phyloP scores from a whole-genome alignment of 2,888 invertebrate species.

The Mythimna albipuncta region DNA sequence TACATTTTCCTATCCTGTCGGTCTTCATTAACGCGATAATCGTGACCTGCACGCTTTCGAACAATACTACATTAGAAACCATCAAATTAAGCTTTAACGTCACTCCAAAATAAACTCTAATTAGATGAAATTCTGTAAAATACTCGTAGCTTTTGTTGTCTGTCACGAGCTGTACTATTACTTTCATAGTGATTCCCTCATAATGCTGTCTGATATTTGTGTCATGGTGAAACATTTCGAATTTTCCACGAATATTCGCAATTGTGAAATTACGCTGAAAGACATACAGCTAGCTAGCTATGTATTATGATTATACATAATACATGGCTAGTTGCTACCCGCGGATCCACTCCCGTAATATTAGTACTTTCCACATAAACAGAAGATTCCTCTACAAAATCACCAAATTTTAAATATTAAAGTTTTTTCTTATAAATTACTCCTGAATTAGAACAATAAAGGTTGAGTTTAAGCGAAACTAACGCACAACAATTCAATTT shows the following conservation, averaged over 20 bases:
- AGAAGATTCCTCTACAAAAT: too few relatives aligned
- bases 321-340: too few relatives aligned
- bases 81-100: constrained; percentile 61
- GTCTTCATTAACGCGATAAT: constrained; percentile 75
- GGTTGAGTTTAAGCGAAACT: too few relatives aligned
- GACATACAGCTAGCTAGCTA: too few relatives aligned
- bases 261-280: constrained; percentile 13
- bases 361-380: too few relatives aligned
- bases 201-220: constrained; percentile 16
- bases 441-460: too few relatives aligned
- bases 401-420: too few relatives aligned
- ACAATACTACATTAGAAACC: constrained; percentile 55
- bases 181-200: not conserved
- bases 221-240: constrained; percentile 10
- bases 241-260: not conserved
- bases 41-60: constrained; percentile 64
- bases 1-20: constrained; percentile 71
- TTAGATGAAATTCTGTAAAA: constrained; percentile 36
- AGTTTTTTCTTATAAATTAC: too few relatives aligned
- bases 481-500: too few relatives aligned
- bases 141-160: constrained; percentile 28
- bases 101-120: constrained; percentile 49
- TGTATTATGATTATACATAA: not conserved
- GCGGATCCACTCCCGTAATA: too few relatives aligned
- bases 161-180: constrained; percentile 9